Evolutionary conservation across 2,113 vertebrate species (phyloP).

Genomic region (Protobothrops flavoviridis): DNA sequence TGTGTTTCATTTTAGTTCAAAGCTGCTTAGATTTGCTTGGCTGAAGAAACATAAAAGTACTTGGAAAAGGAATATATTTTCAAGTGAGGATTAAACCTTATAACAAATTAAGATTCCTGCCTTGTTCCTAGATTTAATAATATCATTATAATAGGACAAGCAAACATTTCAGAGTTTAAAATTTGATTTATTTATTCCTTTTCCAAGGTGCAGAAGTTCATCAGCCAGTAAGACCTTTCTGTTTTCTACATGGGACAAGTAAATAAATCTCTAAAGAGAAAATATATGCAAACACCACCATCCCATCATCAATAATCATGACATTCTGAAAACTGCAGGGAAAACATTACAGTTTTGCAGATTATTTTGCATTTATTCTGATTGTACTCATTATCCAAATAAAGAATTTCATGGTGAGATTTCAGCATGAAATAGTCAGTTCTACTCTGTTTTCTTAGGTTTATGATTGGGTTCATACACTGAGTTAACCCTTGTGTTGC

Average conservation of each 20-base stretch:
- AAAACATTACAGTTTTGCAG: neutral
- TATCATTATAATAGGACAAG: neutral
- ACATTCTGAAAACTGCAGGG: neutral
- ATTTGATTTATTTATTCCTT: neutral
- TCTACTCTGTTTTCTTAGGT: neutral
- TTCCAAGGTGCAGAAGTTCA: neutral
- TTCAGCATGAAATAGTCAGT: neutral
- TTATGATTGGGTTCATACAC: neutral
- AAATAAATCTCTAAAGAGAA: neutral
- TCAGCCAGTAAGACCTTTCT: neutral
- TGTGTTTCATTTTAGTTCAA: neutral
- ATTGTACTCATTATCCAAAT: neutral
- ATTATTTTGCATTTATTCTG: neutral
- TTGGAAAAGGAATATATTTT: neutral
- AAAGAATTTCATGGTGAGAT: neutral
- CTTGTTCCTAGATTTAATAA: neutral
- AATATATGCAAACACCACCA: neutral
- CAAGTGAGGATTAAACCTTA: neutral
- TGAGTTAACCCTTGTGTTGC: neutral
- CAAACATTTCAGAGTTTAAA: neutral
- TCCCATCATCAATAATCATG: neutral
- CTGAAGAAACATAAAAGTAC: neutral
- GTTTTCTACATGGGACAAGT: neutral
- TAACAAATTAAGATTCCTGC: neutral
- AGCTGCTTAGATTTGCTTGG: neutral